Evolutionary conservation across 2,888 invertebrate genomes (phyloP).

Genomic region (Dione vanillae): DNA sequence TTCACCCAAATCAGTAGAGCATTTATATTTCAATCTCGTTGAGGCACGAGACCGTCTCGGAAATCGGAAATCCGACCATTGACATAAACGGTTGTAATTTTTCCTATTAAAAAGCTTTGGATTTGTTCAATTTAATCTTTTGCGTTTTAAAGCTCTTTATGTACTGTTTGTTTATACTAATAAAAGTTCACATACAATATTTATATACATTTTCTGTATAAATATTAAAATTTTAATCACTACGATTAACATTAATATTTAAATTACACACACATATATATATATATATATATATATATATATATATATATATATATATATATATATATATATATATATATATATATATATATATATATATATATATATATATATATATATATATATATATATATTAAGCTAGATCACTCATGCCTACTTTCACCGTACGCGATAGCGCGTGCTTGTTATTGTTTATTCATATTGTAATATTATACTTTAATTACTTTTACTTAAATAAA

Average conservation of each 20-base stretch:
- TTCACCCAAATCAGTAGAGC: slow-evolving; percentile 59
- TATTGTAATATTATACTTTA: neutral
- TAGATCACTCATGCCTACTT: neutral
- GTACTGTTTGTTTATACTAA: neutral
- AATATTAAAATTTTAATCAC: too few species aligned
- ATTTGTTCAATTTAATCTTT: slow-evolving; percentile 10
- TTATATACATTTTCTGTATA: too few species aligned
- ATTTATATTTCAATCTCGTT: slow-evolving; percentile 72
- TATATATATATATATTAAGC: too few species aligned
- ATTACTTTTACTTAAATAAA: neutral
- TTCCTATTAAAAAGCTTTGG: slow-evolving; percentile 11
- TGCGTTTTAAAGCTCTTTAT: neutral
- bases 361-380: too few species aligned
- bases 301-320: too few species aligned
- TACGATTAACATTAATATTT: too few species aligned
- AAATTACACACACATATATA: too few species aligned
- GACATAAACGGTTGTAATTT: slow-evolving; percentile 32
- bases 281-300: too few species aligned
- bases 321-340: too few species aligned
- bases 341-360: too few species aligned
- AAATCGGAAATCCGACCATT: slow-evolving; percentile 44
- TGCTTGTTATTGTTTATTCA: neutral
- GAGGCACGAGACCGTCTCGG: slow-evolving; percentile 55
- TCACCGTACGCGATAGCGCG: neutral
- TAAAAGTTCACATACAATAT: too few species aligned